phyloP scores from a whole-genome alignment of 2,113 vertebrate genomes.

The Lonchura striata region DNA sequence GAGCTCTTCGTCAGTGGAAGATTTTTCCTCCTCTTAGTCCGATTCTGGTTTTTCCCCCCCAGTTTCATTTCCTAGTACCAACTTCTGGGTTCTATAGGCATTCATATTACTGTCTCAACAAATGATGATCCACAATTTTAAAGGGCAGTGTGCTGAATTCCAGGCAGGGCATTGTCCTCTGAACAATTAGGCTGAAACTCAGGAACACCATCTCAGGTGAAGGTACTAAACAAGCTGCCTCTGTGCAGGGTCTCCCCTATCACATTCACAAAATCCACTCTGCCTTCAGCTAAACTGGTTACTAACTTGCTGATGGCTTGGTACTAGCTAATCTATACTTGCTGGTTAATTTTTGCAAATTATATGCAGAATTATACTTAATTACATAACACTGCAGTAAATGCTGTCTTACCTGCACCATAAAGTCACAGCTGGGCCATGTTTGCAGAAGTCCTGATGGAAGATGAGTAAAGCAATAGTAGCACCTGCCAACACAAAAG shows the following conservation, averaged over 20 bases:
- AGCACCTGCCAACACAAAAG: not conserved
- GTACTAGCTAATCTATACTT: not conserved
- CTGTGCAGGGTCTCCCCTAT: not conserved
- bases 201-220: not conserved
- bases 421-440: not conserved
- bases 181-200: not conserved
- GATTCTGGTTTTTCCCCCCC: rapidly evolving
- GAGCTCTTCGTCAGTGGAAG: not conserved
- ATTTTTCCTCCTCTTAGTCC: not conserved
- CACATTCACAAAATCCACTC: not conserved
- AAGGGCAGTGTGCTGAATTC: not conserved
- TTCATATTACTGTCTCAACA: not conserved
- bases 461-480: not conserved
- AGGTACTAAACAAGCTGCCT: not conserved
- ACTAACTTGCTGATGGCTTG: not conserved
- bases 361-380: not conserved
- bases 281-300: not conserved
- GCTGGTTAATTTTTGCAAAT: not conserved
- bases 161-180: not conserved
- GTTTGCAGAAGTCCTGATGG: not conserved
- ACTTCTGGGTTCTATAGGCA: not conserved
- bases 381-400: not conserved
- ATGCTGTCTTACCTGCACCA: not conserved
- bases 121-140: not conserved
- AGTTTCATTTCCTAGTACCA: not conserved